phyloP scores from a whole-genome alignment of 2,888 invertebrate species.

The Pterostichus madidus region DNA sequence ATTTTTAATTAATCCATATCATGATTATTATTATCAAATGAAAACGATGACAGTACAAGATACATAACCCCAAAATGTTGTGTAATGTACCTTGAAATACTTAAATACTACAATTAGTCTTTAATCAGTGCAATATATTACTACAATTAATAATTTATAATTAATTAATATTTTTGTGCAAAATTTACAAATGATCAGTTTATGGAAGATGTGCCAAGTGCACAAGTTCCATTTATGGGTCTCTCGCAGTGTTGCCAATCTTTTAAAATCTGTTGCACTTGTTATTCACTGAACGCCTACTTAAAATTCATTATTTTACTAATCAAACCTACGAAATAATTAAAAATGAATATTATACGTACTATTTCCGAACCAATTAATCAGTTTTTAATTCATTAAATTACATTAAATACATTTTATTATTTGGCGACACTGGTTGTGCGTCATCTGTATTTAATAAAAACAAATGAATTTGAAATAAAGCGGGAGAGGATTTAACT shows the following conservation, averaged over 20 bases:
- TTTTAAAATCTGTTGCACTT: too few relatives aligned
- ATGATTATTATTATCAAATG: neutral
- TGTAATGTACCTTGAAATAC: conserved; percentile 23
- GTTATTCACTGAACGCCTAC: too few relatives aligned
- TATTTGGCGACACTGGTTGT: neutral
- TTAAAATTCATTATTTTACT: too few relatives aligned
- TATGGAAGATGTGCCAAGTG: conserved; percentile 18
- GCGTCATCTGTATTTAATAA: neutral
- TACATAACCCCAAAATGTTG: conserved; percentile 18
- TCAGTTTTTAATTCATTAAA: too few relatives aligned
- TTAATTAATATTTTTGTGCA: neutral
- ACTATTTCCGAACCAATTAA: too few relatives aligned
- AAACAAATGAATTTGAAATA: conserved; percentile 14
- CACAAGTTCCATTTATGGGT: neutral
- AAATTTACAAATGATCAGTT: conserved; percentile 11
- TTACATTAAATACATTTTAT: too few relatives aligned
- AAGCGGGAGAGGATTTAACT: neutral
- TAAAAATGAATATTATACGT: too few relatives aligned
- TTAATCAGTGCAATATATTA: conserved; percentile 3
- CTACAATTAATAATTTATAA: neutral
- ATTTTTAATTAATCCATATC: neutral
- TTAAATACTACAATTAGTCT: conserved; percentile 18
- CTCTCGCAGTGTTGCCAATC: too few relatives aligned
- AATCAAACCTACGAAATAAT: too few relatives aligned
- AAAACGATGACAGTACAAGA: neutral